A percentile compares a stretch with the other conserved stretches of the same genome.
Conservation (phyloP, 2,888 invertebrate species). For the Yponomeuta cagnagella region DNA sequence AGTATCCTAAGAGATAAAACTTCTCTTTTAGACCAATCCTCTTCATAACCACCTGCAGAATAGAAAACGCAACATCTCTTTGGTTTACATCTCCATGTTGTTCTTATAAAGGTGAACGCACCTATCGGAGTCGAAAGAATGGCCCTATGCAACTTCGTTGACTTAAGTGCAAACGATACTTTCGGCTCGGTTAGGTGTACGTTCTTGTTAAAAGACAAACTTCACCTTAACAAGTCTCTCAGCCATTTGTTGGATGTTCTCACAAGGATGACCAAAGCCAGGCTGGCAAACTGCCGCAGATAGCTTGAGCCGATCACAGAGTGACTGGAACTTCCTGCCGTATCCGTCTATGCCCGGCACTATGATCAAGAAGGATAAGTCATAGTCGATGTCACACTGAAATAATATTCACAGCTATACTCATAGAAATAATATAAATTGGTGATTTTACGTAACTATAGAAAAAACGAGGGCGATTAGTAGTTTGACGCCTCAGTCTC, state of each 20-base stretch:
- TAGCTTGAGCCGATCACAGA: constrained; percentile 10
- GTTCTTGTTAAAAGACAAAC: neutral
- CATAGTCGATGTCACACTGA: constrained; percentile 13
- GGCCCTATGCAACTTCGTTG: too few species aligned
- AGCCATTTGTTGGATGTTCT: neutral
- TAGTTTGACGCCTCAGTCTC: too few species aligned
- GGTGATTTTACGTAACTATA: too few species aligned
- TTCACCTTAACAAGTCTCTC: neutral
- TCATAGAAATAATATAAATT: neutral
- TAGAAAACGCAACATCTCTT: neutral
- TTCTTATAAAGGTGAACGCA: too few species aligned
- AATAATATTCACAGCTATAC: neutral
- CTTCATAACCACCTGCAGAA: constrained; percentile 17
- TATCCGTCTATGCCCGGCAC: constrained; percentile 16
- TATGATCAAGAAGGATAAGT: constrained; percentile 12
- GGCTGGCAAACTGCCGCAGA: neutral
- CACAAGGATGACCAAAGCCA: neutral
- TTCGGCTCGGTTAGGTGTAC: neutral
- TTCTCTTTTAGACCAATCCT: constrained; percentile 16
- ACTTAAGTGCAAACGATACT: too few species aligned
- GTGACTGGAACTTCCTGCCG: neutral
- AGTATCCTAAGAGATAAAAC: constrained; percentile 23
- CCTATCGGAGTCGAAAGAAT: too few species aligned
- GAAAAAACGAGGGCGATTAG: too few species aligned
- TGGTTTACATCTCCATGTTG: neutral